Conservation (phyloP, 2,888 invertebrate genomes). For the Drosophila subquinaria region DNA sequence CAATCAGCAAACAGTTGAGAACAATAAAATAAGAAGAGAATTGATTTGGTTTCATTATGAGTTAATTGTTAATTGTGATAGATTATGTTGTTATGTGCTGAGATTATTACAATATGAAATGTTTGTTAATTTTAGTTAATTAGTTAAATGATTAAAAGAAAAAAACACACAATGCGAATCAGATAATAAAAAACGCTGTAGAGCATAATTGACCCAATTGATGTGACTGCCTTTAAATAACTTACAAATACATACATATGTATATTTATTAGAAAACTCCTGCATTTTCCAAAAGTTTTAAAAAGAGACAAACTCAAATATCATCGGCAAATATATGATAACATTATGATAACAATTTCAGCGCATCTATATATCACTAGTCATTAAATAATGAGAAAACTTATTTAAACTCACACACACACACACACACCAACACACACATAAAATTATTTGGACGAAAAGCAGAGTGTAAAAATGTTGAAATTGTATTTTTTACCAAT, state of each 20-base stretch:
- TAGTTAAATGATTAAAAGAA: background rate
- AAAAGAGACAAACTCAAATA: background rate
- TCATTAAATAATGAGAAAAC: slow-evolving; percentile 49
- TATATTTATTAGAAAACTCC: slow-evolving; percentile 3
- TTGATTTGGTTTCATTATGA: slow-evolving; percentile 6
- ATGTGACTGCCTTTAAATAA: slow-evolving; percentile 10
- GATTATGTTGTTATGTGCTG: slow-evolving; percentile 5
- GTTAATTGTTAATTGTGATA: slow-evolving; percentile 14
- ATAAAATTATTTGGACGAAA: slow-evolving; percentile 16
- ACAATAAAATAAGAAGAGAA: background rate
- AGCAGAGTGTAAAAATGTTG: slow-evolving; percentile 41
- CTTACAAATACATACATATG: background rate
- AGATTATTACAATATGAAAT: slow-evolving; percentile 10
- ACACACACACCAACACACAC: slow-evolving; percentile 8
- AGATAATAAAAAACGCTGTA: background rate
- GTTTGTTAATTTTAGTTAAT: slow-evolving; percentile 15
- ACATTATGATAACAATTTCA: background rate
- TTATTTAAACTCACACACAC: slow-evolving; percentile 6
- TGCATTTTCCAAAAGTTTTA: background rate
- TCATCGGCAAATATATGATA: background rate
- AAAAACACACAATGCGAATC: background rate
- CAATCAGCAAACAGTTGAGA: background rate
- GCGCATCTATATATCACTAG: slow-evolving; percentile 36
- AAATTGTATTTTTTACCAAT: slow-evolving; percentile 47
- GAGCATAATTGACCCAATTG: slow-evolving; percentile 4